Evolutionary conservation across 2,113 vertebrate genomes (phyloP).

Genomic region (Myxocyprinus asiaticus): DNA sequence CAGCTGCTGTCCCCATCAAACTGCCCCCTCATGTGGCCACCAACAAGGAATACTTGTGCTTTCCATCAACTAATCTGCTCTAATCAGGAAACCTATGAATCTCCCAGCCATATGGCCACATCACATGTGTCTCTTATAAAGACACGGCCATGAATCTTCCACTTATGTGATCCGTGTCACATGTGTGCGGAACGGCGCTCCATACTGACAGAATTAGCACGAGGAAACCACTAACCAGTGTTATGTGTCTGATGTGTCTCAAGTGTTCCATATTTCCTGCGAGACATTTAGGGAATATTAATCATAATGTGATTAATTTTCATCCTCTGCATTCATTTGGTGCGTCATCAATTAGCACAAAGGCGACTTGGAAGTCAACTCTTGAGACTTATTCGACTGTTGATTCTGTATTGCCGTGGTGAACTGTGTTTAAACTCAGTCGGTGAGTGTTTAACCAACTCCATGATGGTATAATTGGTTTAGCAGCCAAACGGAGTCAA

Average conservation of each 20-base stretch:
- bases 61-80: constrained; percentile 33
- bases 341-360: background rate
- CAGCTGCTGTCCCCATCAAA: constrained; percentile 52
- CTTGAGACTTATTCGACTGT: background rate
- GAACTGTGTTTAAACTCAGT: constrained; percentile 47
- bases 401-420: background rate
- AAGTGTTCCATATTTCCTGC: constrained; percentile 67
- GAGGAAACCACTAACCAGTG: constrained; percentile 71
- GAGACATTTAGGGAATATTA: constrained; percentile 52
- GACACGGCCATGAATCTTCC: constrained; percentile 67
- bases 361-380: constrained; percentile 10
- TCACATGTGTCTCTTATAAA: constrained; percentile 68
- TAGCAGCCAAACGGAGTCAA: constrained; percentile 75
- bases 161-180: constrained; percentile 69
- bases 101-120: constrained; percentile 62
- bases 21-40: constrained; percentile 32
- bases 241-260: constrained; percentile 55
- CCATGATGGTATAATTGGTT: constrained; percentile 81
- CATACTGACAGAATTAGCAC: constrained; percentile 74
- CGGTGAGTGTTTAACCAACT: constrained; percentile 70
- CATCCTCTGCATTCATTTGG: constrained; percentile 35
- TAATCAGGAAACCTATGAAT: constrained; percentile 48
- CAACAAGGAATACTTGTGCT: constrained; percentile 35
- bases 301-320: constrained; percentile 67
- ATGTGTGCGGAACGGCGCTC: constrained; percentile 56